These are phyloP conservation scores for Ammodytes dubius DNA, from an alignment of 2,113 vertebrate species.

Conservation along the genomic window DNA sequence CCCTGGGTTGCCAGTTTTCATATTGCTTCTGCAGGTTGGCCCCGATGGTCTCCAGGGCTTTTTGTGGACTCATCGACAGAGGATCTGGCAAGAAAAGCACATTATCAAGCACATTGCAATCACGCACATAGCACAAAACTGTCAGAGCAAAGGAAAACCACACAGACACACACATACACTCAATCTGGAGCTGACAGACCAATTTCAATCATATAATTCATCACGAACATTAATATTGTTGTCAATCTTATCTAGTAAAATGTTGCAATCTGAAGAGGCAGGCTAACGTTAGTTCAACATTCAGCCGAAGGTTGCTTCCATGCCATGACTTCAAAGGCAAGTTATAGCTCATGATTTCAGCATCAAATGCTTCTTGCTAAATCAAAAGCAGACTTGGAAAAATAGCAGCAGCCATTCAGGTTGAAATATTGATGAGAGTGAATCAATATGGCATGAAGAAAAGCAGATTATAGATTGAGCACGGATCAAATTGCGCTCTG, in stretches of 20 bases:
- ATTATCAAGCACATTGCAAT: conserved; percentile 1
- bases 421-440: conserved; percentile 61
- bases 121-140: neutral
- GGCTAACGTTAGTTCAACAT: neutral
- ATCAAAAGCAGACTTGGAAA: conserved; percentile 41
- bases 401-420: conserved; percentile 26
- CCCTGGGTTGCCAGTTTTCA: conserved; percentile 98
- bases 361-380: conserved; percentile 23
- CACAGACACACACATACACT: neutral
- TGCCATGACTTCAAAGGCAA: neutral
- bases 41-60: conserved; percentile 97
- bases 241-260: neutral
- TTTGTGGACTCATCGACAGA: conserved; percentile 98
- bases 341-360: neutral
- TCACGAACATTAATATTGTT: neutral
- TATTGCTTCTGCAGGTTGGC: conserved; percentile 99
- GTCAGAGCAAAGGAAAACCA: neutral
- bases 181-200: conserved; percentile 1
- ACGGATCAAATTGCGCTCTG: conserved; percentile 61
- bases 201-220: neutral
- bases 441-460: conserved; percentile 65
- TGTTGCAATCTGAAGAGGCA: neutral
- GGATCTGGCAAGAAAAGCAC: conserved; percentile 88
- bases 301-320: neutral
- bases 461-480: conserved; percentile 55